phyloP scores from a whole-genome alignment of 2,113 vertebrate genomes.

The Lonchura striata region DNA sequence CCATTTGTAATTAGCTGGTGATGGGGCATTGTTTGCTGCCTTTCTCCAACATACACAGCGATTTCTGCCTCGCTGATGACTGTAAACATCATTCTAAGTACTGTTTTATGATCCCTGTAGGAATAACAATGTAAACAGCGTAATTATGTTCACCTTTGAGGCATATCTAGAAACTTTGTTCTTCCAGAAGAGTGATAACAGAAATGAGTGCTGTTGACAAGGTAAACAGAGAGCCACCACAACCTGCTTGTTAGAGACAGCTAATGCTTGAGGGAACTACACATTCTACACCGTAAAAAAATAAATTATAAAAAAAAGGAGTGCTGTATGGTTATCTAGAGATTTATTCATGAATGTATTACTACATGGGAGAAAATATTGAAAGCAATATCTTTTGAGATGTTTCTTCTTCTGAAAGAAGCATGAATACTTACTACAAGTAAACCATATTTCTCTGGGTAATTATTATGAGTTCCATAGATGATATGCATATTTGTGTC shows the following conservation, averaged over 20 bases:
- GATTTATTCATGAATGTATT: background rate
- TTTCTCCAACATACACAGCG: background rate
- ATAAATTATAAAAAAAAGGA: background rate
- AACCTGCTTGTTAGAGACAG: conserved; percentile 37
- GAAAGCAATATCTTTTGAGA: background rate
- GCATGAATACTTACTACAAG: background rate
- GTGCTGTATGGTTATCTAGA: background rate
- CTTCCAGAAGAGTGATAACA: conserved; percentile 62
- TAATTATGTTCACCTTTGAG: conserved; percentile 59
- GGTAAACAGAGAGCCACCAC: conserved; percentile 39
- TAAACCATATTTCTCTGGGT: background rate
- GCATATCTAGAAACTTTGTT: conserved; percentile 56
- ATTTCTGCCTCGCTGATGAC: conserved; percentile 29
- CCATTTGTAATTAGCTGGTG: conserved; percentile 8
- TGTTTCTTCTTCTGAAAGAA: background rate
- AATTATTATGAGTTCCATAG: background rate
- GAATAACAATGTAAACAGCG: conserved; percentile 49
- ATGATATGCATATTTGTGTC: background rate
- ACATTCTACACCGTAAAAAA: background rate
- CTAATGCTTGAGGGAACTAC: conserved; percentile 22
- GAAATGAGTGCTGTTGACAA: conserved; percentile 46
- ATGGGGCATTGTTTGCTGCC: background rate
- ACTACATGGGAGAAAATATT: background rate
- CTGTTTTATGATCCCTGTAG: conserved; percentile 48
- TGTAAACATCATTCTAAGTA: conserved; percentile 52